Conservation (phyloP, 2,888 invertebrate species). For the Mesorhabditis spiculigera region DNA sequence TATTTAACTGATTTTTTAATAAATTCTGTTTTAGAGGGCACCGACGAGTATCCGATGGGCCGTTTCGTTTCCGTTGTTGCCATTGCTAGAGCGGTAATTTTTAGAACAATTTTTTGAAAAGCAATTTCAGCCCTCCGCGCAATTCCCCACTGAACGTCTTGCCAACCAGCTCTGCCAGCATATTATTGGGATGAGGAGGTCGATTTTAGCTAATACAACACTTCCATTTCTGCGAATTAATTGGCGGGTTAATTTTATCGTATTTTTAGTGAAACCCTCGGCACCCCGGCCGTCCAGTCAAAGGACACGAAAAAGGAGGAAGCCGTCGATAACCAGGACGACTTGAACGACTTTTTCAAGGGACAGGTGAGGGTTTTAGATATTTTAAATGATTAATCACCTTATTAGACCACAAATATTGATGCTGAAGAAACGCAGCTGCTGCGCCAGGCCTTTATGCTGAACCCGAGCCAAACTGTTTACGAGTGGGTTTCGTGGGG, state of each 20-base stretch:
- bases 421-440: slow-evolving; percentile 53
- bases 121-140: not conserved
- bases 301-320: not conserved
- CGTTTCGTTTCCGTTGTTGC: slow-evolving; percentile 48
- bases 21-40: slow-evolving; percentile 18
- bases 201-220: not conserved
- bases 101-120: not conserved
- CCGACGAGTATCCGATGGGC: slow-evolving; percentile 38
- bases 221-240: not conserved
- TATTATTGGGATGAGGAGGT: slow-evolving; percentile 27
- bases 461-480: slow-evolving; percentile 53
- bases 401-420: slow-evolving; percentile 44
- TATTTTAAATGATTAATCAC: slow-evolving; percentile 7
- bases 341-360: slow-evolving; percentile 40
- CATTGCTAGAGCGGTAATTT: slow-evolving; percentile 22
- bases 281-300: not conserved
- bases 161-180: slow-evolving; percentile 54
- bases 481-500: slow-evolving; percentile 30
- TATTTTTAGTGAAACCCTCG: not conserved
- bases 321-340: slow-evolving; percentile 17
- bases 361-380: slow-evolving; percentile 16
- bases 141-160: slow-evolving; percentile 43
- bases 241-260: too few species aligned
- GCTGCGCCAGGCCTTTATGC: slow-evolving; percentile 54
- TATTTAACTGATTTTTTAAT: not conserved